A percentile compares a stretch with the other conserved stretches of the same genome.
Evolutionary conservation across 2,797 vertebrate species (phyloP).

Genomic region (Crypturellus tataupa): DNA sequence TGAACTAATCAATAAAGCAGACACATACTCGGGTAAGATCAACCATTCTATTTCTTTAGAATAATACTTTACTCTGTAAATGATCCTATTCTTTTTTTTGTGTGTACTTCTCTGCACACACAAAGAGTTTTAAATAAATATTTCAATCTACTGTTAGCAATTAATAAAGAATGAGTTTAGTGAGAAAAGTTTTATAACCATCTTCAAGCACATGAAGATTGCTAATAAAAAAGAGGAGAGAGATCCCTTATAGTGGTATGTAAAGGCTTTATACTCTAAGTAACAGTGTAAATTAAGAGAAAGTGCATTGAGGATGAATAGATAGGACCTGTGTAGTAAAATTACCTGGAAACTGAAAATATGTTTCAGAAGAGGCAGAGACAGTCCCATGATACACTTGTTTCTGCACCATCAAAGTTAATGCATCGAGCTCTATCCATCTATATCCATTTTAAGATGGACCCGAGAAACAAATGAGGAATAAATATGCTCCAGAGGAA

Average conservation of each 20-base stretch:
- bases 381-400: background rate
- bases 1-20: slow-evolving; percentile 46
- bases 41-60: background rate
- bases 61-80: background rate
- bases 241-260: background rate
- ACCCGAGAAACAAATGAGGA: background rate
- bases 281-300: background rate
- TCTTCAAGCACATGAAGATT: background rate
- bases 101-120: background rate
- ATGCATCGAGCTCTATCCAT: background rate
- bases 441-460: slow-evolving; percentile 14
- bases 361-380: background rate
- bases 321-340: background rate
- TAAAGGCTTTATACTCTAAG: background rate
- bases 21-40: background rate
- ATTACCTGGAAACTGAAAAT: background rate
- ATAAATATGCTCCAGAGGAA: slow-evolving; percentile 39
- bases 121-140: background rate
- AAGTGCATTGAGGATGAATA: background rate
- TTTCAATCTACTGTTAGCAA: background rate
- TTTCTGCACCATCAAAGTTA: background rate
- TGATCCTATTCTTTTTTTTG: background rate
- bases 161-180: background rate
- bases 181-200: background rate
- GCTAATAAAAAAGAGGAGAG: background rate